These are phyloP conservation scores for Bellardia pandia DNA, from an alignment of 2,888 invertebrate species.

Conservation along the genomic window DNA sequence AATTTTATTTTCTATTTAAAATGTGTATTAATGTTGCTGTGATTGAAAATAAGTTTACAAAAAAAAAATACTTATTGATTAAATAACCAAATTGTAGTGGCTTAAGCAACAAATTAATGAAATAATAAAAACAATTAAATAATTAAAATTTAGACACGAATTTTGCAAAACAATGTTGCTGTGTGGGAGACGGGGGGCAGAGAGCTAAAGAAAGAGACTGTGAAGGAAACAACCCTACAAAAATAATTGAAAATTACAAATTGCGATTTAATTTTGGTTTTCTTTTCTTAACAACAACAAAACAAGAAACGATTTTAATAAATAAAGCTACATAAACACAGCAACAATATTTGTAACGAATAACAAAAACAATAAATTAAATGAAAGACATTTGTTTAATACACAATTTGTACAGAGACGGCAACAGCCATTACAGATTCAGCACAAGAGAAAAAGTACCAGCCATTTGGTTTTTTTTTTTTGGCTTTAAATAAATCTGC, in stretches of 20 bases:
- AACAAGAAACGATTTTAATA: slow-evolving; percentile 8
- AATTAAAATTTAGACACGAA: background rate
- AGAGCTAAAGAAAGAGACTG: no score
- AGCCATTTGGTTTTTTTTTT: slow-evolving; percentile 27
- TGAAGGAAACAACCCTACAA: slow-evolving; percentile 5
- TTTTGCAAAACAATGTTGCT: background rate
- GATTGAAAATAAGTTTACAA: background rate
- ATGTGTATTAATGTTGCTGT: background rate
- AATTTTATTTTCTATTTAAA: slow-evolving; percentile 9
- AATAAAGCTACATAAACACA: slow-evolving; percentile 51
- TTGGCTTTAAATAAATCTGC: slow-evolving; percentile 48
- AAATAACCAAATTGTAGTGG: background rate
- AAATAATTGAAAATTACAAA: slow-evolving; percentile 45
- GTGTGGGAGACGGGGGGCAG: no score
- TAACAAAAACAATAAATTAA: slow-evolving; percentile 31
- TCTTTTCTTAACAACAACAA: slow-evolving; percentile 13
- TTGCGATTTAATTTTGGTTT: slow-evolving; percentile 50
- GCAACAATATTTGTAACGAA: background rate
- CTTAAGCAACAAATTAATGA: background rate
- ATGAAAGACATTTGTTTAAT: slow-evolving; percentile 23
- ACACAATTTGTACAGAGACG: background rate
- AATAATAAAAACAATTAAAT: background rate
- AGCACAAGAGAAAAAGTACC: slow-evolving; percentile 21
- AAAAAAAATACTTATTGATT: background rate
- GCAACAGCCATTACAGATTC: background rate